Conservation (phyloP, 2,888 invertebrate species). For the Chrysina gloriosa region DNA sequence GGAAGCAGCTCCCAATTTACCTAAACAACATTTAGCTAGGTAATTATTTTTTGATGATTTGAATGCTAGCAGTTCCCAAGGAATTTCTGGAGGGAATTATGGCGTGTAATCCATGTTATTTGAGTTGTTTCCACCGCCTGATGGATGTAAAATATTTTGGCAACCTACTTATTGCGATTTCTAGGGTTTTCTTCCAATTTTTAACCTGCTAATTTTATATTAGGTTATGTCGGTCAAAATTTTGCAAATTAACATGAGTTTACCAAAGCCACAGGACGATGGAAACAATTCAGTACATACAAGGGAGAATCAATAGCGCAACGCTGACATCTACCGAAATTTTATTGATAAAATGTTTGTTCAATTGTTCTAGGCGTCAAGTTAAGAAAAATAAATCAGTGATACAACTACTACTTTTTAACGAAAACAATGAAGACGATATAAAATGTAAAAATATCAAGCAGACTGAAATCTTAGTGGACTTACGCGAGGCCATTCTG, state of each 20-base stretch:
- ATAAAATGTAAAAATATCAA: constrained; percentile 95
- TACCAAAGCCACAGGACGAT: no score
- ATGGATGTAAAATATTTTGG: no score
- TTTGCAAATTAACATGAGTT: no score
- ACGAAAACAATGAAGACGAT: constrained; percentile 83
- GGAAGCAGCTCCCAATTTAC: constrained; percentile 88
- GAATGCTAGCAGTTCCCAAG: neutral
- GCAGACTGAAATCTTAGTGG: constrained; percentile 98
- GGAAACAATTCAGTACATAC: no score
- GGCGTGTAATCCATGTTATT: no score
- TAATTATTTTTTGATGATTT: constrained; percentile 52
- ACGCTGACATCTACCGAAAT: no score
- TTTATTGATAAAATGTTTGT: constrained; percentile 5
- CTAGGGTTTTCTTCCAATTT: no score
- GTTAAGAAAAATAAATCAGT: constrained; percentile 92
- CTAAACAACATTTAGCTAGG: constrained; percentile 90
- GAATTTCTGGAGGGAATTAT: no score
- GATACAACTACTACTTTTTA: constrained; percentile 88
- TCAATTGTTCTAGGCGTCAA: constrained; percentile 74
- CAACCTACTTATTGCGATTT: no score
- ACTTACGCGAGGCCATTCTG: constrained; percentile 93
- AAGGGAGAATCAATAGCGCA: no score
- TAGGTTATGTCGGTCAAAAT: no score
- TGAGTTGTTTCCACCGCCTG: neutral
- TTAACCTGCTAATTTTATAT: no score